Percentiles rank a stretch among this genome's conserved stretches.
Evolutionary conservation across 1,140 invertebrate species (phyloP).

Genomic region (Pemphigus obesinymphae): DNA sequence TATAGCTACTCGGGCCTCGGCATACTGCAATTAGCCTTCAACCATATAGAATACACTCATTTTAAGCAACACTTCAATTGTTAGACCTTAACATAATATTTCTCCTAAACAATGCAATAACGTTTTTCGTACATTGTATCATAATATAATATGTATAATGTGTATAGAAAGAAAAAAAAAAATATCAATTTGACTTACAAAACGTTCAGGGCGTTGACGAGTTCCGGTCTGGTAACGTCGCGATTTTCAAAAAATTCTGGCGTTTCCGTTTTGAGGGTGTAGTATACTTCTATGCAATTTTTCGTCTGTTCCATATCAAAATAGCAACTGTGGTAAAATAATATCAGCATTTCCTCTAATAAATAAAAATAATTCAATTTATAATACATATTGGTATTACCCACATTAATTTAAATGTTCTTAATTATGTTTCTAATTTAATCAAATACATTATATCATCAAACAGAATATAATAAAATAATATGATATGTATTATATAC

Average conservation of each 20-base stretch:
- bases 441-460: background rate
- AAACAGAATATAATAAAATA: background rate
- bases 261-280: slow-evolving; percentile 44
- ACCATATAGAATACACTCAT: no score
- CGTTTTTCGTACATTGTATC: no score
- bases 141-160: no score
- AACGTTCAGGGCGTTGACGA: slow-evolving; percentile 41
- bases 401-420: no score
- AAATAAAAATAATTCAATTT: background rate
- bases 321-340: slow-evolving; percentile 48
- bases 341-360: slow-evolving; percentile 54
- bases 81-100: no score
- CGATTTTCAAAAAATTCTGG: slow-evolving; percentile 47
- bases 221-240: slow-evolving; percentile 43
- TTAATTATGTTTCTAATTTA: background rate
- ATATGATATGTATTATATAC: no score
- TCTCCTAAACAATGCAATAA: no score
- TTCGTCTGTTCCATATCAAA: slow-evolving; percentile 46
- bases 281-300: slow-evolving; percentile 46
- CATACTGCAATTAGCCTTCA: no score
- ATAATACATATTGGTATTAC: no score
- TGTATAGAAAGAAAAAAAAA: no score
- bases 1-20: no score
- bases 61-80: no score
- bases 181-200: slow-evolving; percentile 44